Percentiles rank a stretch among this genome's conserved stretches.
Evolutionary conservation across 2,113 vertebrate species (phyloP).

Genomic region (Notothenia coriiceps): DNA sequence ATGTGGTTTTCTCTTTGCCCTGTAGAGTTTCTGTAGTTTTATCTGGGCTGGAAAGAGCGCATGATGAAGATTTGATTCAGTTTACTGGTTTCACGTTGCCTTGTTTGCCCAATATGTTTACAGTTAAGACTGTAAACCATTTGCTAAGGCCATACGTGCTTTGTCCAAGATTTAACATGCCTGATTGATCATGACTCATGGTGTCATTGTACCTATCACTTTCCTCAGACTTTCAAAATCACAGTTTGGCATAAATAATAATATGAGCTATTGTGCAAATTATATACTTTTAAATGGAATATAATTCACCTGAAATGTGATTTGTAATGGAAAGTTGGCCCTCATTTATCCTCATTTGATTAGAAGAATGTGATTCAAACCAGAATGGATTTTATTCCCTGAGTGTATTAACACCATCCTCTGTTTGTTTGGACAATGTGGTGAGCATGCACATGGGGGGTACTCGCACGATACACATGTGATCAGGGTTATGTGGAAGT

Average conservation of each 20-base stretch:
- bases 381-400: slow-evolving; percentile 58
- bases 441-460: slow-evolving; percentile 49
- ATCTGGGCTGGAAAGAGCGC: slow-evolving; percentile 34
- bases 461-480: slow-evolving; percentile 49
- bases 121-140: slow-evolving; percentile 10
- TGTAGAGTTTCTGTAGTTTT: slow-evolving; percentile 31
- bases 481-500: slow-evolving; percentile 52
- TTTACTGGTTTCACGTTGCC: slow-evolving; percentile 47
- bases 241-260: background rate
- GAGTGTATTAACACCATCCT: slow-evolving; percentile 61
- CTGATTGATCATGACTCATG: slow-evolving; percentile 30
- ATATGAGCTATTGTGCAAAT: slow-evolving; percentile 5
- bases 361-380: slow-evolving; percentile 63
- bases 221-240: background rate
- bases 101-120: slow-evolving; percentile 30
- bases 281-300: slow-evolving; percentile 40
- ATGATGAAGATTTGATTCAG: slow-evolving; percentile 61
- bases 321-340: slow-evolving; percentile 73
- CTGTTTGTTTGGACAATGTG: slow-evolving; percentile 63
- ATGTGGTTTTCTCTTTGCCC: slow-evolving; percentile 31
- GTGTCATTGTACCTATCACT: background rate
- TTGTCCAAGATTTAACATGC: slow-evolving; percentile 1
- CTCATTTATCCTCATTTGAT: slow-evolving; percentile 56
- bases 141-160: slow-evolving; percentile 30
- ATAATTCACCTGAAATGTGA: slow-evolving; percentile 56